phyloP scores from a whole-genome alignment of 2,113 vertebrate genomes.

The Zosterops lateralis region DNA sequence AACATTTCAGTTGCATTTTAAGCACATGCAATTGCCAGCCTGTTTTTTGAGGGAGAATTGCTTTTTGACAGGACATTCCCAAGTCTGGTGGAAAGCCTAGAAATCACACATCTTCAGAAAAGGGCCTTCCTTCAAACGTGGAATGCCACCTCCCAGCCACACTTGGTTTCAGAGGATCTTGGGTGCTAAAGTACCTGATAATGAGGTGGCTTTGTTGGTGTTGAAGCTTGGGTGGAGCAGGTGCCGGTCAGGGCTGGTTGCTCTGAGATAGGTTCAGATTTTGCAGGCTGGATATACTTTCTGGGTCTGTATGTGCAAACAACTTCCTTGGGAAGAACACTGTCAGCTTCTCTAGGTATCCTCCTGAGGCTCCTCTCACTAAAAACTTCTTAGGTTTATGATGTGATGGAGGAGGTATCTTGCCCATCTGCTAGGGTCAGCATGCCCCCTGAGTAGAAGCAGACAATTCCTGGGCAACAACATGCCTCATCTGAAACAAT shows the following conservation, averaged over 20 bases:
- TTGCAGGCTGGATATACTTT: not conserved
- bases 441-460: not conserved
- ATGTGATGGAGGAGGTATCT: not conserved
- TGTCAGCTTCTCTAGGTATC: not conserved
- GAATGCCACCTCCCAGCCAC: not conserved
- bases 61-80: not conserved
- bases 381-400: not conserved
- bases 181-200: not conserved
- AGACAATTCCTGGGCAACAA: not conserved
- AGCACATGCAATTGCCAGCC: not conserved
- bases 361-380: not conserved
- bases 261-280: not conserved
- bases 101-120: not conserved
- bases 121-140: not conserved
- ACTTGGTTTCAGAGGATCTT: not conserved
- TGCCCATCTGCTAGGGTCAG: conserved; percentile 1
- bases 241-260: not conserved
- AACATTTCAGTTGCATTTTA: not conserved
- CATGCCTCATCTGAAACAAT: not conserved
- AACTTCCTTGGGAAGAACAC: not conserved
- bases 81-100: not conserved
- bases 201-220: not conserved
- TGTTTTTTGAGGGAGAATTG: not conserved
- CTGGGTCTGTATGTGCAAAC: not conserved
- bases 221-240: not conserved